A percentile compares a stretch with the other conserved stretches of the same genome.
Evolutionary conservation across 2,888 invertebrate species (phyloP).

Genomic region (Melanotus villosus): DNA sequence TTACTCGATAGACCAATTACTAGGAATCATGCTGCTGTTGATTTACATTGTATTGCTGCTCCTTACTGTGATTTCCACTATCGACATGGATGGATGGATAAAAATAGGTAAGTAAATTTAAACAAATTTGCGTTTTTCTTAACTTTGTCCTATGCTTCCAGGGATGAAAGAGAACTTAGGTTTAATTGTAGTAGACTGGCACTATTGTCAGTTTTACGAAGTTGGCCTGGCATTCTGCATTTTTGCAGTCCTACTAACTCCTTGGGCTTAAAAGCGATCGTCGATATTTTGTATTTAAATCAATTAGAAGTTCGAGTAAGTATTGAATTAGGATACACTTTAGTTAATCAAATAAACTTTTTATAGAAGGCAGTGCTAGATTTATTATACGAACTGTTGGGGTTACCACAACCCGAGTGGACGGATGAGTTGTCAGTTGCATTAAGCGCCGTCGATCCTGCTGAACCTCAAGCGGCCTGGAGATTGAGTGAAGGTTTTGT

Average conservation of each 20-base stretch:
- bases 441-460: slow-evolving; percentile 89
- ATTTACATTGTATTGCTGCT: slow-evolving; percentile 89
- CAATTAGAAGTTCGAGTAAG: slow-evolving; percentile 89
- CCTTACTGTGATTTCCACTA: slow-evolving; percentile 95
- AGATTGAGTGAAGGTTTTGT: slow-evolving; percentile 93
- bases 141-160: slow-evolving; percentile 59
- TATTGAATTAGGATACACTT: too few relatives aligned
- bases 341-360: too few relatives aligned
- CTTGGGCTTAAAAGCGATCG: slow-evolving; percentile 83
- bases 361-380: slow-evolving; percentile 92
- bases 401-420: slow-evolving; percentile 91
- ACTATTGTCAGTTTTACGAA: slow-evolving; percentile 86
- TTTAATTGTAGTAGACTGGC: slow-evolving; percentile 90
- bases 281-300: slow-evolving; percentile 87
- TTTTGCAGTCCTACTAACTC: slow-evolving; percentile 85
- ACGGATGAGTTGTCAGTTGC: slow-evolving; percentile 93
- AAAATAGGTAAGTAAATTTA: too few relatives aligned
- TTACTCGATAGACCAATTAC: slow-evolving; percentile 89
- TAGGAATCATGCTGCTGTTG: slow-evolving; percentile 81
- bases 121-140: too few relatives aligned
- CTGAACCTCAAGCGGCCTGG: slow-evolving; percentile 89
- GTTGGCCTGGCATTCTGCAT: slow-evolving; percentile 92
- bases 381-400: slow-evolving; percentile 90
- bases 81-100: slow-evolving; percentile 79
- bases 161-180: slow-evolving; percentile 84